A percentile compares a stretch with the other conserved stretches of the same genome.
Conservation (phyloP, 2,113 vertebrate species). For the human (Homo sapiens) region DNA sequence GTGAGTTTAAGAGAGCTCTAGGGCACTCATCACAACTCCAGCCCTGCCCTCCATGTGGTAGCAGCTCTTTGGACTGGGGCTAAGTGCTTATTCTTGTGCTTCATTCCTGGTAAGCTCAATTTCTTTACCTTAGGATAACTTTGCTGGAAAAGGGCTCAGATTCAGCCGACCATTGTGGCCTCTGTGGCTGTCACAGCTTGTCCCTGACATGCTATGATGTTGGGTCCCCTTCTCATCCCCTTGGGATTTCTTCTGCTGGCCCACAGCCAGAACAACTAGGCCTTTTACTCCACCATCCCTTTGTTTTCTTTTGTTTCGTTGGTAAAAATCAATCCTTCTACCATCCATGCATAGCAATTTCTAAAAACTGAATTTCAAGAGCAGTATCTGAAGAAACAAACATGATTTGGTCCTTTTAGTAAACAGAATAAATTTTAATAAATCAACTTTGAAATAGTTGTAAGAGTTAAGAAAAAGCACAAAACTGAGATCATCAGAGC, state of each 20-base stretch:
- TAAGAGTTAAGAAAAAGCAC: background rate
- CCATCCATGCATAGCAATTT: background rate
- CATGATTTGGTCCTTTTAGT: background rate
- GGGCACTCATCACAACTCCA: fast-evolving
- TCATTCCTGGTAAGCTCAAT: background rate
- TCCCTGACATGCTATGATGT: background rate
- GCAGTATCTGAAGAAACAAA: background rate
- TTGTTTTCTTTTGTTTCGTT: background rate
- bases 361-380: background rate
- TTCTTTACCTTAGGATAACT: too few species aligned
- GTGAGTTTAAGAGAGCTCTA: too few species aligned
- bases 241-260: background rate
- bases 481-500: background rate
- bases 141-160: background rate
- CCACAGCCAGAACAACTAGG: too few species aligned
- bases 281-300: background rate
- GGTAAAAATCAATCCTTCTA: background rate
- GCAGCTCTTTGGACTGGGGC: background rate
- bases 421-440: background rate
- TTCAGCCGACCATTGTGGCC: background rate
- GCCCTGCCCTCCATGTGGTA: fast-evolving
- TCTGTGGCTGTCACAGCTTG: background rate
- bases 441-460: background rate
- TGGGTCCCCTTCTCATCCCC: background rate
- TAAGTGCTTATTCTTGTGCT: background rate